Percentiles rank a stretch among this genome's conserved stretches.
Conservation (phyloP, 2,113 vertebrate species). For the Etheostoma cragini region DNA sequence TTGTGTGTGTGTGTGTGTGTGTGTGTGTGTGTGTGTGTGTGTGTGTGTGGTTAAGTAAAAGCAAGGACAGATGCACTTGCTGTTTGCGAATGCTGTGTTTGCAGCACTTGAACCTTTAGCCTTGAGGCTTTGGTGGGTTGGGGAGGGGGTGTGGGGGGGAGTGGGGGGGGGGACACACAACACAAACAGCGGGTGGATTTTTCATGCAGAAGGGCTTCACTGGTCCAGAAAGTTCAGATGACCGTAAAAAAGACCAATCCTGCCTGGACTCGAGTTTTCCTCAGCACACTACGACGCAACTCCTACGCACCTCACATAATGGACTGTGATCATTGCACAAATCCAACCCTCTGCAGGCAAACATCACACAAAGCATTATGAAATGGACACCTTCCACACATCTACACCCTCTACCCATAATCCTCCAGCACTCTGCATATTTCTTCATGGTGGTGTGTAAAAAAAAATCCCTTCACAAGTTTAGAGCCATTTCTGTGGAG, state of each 20-base stretch:
- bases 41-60: conserved; percentile 50
- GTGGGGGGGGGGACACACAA: not conserved
- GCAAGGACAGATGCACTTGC: conserved; percentile 67
- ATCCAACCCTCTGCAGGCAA: conserved; percentile 37
- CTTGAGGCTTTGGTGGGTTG: no score
- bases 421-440: conserved; percentile 42
- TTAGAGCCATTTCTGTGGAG: conserved; percentile 42
- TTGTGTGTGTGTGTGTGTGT: conserved; percentile 2
- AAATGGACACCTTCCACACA: conserved; percentile 42
- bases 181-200: conserved; percentile 27
- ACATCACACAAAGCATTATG: conserved; percentile 22
- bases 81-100: conserved; percentile 65
- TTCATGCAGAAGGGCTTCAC: not conserved
- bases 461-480: conserved; percentile 28
- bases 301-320: conserved; percentile 43
- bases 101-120: conserved; percentile 53
- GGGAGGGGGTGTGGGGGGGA: not conserved
- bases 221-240: conserved; percentile 30
- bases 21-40: conserved; percentile 32
- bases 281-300: conserved; percentile 39
- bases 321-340: conserved; percentile 21
- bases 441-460: conserved; percentile 31
- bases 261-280: conserved; percentile 22
- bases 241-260: conserved; percentile 1
- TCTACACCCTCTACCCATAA: conserved; percentile 47